phyloP scores from a whole-genome alignment of 2,888 invertebrate species.

The Agriopis marginaria region DNA sequence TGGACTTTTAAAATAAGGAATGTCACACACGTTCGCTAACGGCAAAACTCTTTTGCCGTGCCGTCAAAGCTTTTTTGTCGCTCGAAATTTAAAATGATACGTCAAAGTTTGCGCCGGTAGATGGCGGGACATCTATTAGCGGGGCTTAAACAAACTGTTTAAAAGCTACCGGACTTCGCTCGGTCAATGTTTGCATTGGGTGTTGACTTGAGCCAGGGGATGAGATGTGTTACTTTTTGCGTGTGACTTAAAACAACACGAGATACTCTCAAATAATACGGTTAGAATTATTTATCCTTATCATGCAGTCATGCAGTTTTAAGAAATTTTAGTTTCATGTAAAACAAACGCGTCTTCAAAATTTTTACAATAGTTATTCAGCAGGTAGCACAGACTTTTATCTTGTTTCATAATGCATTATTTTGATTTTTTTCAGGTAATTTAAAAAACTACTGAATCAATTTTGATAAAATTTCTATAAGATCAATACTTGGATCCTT shows the following conservation, averaged over 20 bases:
- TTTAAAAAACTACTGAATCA: no score
- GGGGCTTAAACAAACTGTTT: constrained; percentile 72
- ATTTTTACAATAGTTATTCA: no score
- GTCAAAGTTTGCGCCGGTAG: constrained; percentile 39
- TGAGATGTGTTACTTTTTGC: constrained; percentile 51
- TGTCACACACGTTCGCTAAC: constrained; percentile 51
- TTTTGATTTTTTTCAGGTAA: no score
- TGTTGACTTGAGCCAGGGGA: constrained; percentile 58
- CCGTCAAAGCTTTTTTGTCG: constrained; percentile 45
- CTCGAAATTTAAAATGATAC: constrained; percentile 57
- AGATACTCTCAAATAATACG: constrained; percentile 14
- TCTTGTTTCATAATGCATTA: no score
- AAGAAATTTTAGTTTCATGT: background rate
- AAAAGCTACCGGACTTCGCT: constrained; percentile 83
- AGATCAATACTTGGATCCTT: no score
- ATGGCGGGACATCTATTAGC: constrained; percentile 81
- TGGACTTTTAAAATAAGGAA: constrained; percentile 43
- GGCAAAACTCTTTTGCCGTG: constrained; percentile 42
- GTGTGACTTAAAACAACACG: constrained; percentile 33
- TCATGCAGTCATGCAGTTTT: background rate
- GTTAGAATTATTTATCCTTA: background rate
- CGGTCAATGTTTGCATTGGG: constrained; percentile 71
- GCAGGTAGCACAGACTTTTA: no score
- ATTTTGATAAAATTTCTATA: no score
- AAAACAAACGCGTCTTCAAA: background rate